A percentile compares a stretch with the other conserved stretches of the same genome.
Evolutionary conservation across 2,888 invertebrate genomes (phyloP).

Genomic region (Andrena dorsata): DNA sequence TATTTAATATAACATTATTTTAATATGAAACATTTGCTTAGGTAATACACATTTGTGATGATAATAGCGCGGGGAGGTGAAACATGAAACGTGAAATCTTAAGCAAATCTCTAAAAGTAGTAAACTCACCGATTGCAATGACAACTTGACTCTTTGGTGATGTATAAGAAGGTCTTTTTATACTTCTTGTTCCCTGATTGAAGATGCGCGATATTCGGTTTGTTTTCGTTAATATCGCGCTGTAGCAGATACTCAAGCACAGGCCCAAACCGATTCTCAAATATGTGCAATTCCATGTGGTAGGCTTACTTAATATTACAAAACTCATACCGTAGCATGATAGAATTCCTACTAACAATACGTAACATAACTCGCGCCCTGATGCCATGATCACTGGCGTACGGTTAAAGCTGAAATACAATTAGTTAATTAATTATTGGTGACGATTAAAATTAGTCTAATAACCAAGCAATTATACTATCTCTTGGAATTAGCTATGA

Average conservation of each 20-base stretch:
- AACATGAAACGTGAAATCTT: background rate
- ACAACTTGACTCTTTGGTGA: constrained; percentile 91
- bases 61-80: background rate
- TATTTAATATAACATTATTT: background rate
- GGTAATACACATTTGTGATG: background rate
- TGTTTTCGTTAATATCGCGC: constrained; percentile 92
- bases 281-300: constrained; percentile 88
- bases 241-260: constrained; percentile 91
- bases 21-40: background rate
- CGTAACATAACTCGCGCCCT: constrained; percentile 91
- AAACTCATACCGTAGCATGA: constrained; percentile 91
- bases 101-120: constrained; percentile 34
- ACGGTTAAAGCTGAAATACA: constrained; percentile 82
- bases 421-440: background rate
- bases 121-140: constrained; percentile 88
- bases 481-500: too few species aligned
- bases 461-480: too few species aligned
- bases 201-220: constrained; percentile 89
- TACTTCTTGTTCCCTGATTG: constrained; percentile 87
- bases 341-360: constrained; percentile 89
- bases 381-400: constrained; percentile 93
- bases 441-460: background rate
- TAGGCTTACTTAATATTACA: constrained; percentile 89
- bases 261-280: constrained; percentile 90
- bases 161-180: constrained; percentile 90